Percentiles rank a stretch among this genome's conserved stretches.
Conservation (phyloP, 2,888 invertebrate species). For the Drosophila longiperda region DNA sequence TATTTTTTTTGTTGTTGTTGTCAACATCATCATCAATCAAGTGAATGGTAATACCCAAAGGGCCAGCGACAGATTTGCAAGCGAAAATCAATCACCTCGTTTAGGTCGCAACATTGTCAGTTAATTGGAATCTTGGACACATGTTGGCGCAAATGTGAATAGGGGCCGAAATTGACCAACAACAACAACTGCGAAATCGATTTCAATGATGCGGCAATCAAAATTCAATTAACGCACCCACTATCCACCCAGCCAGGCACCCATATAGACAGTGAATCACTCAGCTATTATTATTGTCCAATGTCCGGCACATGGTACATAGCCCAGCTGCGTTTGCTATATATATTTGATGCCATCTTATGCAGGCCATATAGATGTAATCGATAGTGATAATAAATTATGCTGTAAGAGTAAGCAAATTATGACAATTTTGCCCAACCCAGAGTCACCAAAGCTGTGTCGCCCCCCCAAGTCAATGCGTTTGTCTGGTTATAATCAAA, state of each 20-base stretch:
- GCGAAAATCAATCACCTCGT: constrained; percentile 72
- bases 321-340: constrained; percentile 1
- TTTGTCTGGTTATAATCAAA: background rate
- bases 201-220: constrained; percentile 75
- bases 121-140: constrained; percentile 79
- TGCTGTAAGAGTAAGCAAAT: background rate
- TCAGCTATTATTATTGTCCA: constrained; percentile 4
- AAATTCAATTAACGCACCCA: constrained; percentile 75
- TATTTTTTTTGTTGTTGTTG: constrained; percentile 47
- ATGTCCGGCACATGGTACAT: constrained; percentile 3
- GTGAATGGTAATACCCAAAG: constrained; percentile 2
- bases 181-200: constrained; percentile 41
- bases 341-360: constrained; percentile 23
- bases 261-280: background rate
- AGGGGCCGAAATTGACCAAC: constrained; percentile 17
- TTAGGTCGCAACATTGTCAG: constrained; percentile 45
- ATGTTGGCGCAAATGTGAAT: constrained; percentile 54
- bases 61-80: constrained; percentile 43
- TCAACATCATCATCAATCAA: constrained; percentile 71
- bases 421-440: background rate
- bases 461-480: constrained; percentile 55
- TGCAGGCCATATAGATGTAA: constrained; percentile 3
- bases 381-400: constrained; percentile 3
- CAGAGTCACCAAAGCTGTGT: constrained; percentile 41
- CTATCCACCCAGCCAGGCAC: constrained; percentile 17